A percentile compares a stretch with the other conserved stretches of the same genome.
phyloP scores from a whole-genome alignment of 2,888 invertebrate genomes.

The Dynastes tityus region DNA sequence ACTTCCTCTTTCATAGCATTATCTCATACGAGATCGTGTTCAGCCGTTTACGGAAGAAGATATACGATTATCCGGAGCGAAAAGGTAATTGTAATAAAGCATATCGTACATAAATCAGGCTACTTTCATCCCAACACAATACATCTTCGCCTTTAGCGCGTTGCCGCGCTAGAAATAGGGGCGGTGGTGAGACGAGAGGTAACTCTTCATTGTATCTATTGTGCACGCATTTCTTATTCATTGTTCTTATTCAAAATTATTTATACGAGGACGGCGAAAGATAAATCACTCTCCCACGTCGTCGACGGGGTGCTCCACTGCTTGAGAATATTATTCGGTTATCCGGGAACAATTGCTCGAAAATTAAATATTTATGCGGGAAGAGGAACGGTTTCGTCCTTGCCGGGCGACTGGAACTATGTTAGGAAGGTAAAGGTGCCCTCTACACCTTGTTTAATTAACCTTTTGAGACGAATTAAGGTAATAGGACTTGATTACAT shows the following conservation, averaged over 20 bases:
- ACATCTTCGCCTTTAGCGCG: slow-evolving; percentile 37
- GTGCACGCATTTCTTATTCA: slow-evolving; percentile 46
- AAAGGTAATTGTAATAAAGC: slow-evolving; percentile 42
- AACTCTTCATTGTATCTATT: slow-evolving; percentile 42
- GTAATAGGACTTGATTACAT: background rate
- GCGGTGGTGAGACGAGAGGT: background rate
- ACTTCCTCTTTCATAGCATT: background rate
- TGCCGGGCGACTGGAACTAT: background rate
- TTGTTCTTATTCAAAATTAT: slow-evolving; percentile 48
- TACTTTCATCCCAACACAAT: slow-evolving; percentile 44
- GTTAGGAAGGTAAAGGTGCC: background rate
- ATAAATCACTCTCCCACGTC: slow-evolving; percentile 33
- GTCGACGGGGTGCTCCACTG: background rate
- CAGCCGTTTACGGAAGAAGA: slow-evolving; percentile 30
- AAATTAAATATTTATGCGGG: slow-evolving; percentile 42
- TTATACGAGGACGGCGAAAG: slow-evolving; percentile 40
- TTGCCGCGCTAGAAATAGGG: background rate
- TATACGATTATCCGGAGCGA: slow-evolving; percentile 39
- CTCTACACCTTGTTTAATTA: background rate
- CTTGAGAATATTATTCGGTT: slow-evolving; percentile 37
- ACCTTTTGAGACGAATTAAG: background rate
- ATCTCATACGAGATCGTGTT: slow-evolving; percentile 1
- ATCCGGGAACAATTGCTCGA: slow-evolving; percentile 37
- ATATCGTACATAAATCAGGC: slow-evolving; percentile 44
- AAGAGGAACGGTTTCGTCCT: background rate